Evolutionary conservation across 1,140 invertebrate species (phyloP).

Genomic region (Drosophila santomea): DNA sequence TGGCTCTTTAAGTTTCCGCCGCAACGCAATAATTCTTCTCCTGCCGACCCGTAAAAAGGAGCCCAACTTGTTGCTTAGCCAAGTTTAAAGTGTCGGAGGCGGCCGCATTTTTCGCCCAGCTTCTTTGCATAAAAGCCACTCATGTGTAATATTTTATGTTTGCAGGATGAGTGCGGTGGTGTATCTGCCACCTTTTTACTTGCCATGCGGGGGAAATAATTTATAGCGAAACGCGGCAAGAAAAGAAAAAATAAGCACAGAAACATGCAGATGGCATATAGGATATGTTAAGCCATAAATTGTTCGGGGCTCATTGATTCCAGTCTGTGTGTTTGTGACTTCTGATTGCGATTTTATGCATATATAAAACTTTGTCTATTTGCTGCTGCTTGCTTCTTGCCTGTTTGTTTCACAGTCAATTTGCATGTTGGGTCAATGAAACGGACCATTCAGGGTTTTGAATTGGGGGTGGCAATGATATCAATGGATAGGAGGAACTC

Average conservation of each 20-base stretch:
- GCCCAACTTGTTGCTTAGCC: constrained; percentile 61
- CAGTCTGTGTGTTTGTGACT: constrained; percentile 40
- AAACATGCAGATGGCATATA: constrained; percentile 40
- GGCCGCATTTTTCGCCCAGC: constrained; percentile 22
- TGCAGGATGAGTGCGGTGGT: constrained; percentile 3
- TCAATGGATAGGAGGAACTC: not conserved
- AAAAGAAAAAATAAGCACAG: not conserved
- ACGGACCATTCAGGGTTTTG: constrained; percentile 20
- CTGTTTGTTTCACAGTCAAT: constrained; percentile 41
- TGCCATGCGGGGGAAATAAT: constrained; percentile 41
- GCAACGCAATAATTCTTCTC: constrained; percentile 14
- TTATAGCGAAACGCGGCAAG: constrained; percentile 51
- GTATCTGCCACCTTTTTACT: constrained; percentile 3
- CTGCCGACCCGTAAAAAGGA: not conserved
- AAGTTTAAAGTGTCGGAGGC: constrained; percentile 35
- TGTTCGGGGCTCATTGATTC: constrained; percentile 63
- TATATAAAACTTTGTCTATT: constrained; percentile 53
- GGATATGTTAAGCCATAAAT: constrained; percentile 60
- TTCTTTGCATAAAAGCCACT: constrained; percentile 56
- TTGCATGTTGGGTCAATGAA: constrained; percentile 42
- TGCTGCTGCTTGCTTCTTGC: constrained; percentile 7
- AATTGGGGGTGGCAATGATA: constrained; percentile 3
- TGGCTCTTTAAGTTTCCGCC: constrained; percentile 38
- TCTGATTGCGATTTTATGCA: constrained; percentile 64
- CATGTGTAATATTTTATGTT: constrained; percentile 73